A percentile compares a stretch with the other conserved stretches of the same genome.
Conservation (phyloP, 2,797 vertebrate species). For the Bovichtus diacanthus region DNA sequence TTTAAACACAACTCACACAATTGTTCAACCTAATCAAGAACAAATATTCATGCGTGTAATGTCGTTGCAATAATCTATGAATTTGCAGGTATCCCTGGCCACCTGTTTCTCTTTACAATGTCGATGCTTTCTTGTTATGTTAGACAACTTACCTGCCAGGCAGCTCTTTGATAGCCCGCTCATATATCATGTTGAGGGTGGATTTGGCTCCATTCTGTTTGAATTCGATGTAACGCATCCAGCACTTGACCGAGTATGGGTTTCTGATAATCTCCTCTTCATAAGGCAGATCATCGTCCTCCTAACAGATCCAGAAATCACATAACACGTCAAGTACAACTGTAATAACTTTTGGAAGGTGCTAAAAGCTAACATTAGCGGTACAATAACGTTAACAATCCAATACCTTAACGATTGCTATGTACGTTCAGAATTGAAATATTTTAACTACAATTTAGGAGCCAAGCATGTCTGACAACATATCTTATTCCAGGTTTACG, state of each 20-base stretch:
- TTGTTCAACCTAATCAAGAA: not conserved
- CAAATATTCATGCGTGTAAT: not conserved
- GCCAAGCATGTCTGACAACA: not conserved
- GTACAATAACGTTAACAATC: too few species aligned
- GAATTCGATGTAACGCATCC: slow-evolving; percentile 94
- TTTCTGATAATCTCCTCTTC: slow-evolving; percentile 96
- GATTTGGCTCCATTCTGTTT: slow-evolving; percentile 88
- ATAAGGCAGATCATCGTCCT: slow-evolving; percentile 94
- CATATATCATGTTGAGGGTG: slow-evolving; percentile 91
- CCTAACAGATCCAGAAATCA: slow-evolving; percentile 75
- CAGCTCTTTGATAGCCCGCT: slow-evolving; percentile 92
- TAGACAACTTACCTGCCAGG: slow-evolving; percentile 92
- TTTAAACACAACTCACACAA: not conserved
- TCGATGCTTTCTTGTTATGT: not conserved
- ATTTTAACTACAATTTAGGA: not conserved
- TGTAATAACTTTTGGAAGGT: not conserved
- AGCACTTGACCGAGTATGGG: slow-evolving; percentile 94
- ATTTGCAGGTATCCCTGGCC: not conserved
- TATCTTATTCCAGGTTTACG: not conserved
- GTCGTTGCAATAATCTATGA: not conserved
- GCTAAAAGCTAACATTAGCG: slow-evolving; percentile 26
- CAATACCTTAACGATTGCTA: fast-evolving
- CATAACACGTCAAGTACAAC: slow-evolving; percentile 4
- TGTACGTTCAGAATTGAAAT: fast-evolving
- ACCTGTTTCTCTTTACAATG: not conserved